Percentiles rank a stretch among this genome's conserved stretches.
Conservation (phyloP, 2,113 vertebrate species). For the Brachypteracias leptosomus region DNA sequence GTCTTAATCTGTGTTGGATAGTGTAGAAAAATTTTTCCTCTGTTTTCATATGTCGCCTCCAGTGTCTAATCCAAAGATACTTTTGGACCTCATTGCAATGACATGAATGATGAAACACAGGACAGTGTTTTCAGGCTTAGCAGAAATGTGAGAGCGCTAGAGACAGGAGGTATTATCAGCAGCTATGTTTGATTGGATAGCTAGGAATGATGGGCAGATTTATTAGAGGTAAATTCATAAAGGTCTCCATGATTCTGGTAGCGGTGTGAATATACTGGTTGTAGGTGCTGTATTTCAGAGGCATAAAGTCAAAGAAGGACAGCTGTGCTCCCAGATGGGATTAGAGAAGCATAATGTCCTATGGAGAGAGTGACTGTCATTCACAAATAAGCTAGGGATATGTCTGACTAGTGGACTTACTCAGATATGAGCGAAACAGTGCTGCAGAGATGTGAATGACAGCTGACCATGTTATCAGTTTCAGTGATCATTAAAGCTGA, state of each 20-base stretch:
- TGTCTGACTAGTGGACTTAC: neutral
- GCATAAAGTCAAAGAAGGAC: neutral
- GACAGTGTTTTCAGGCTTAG: neutral
- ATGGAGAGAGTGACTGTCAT: neutral
- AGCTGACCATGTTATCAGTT: neutral
- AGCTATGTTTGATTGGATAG: neutral
- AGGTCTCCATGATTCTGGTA: neutral
- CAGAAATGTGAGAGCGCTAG: neutral
- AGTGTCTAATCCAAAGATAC: neutral
- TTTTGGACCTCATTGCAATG: neutral
- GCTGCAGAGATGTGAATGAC: neutral
- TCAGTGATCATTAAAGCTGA: neutral
- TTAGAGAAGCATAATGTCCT: neutral
- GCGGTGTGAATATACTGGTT: neutral
- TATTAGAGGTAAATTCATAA: neutral
- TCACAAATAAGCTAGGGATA: neutral
- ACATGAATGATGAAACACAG: neutral
- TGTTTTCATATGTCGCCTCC: neutral
- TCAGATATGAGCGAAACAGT: neutral
- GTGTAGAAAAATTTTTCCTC: neutral
- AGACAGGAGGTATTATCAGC: neutral
- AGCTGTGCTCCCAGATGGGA: neutral
- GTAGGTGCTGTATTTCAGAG: neutral
- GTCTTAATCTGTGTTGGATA: neutral
- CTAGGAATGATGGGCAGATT: neutral